Conservation (phyloP, 2,888 invertebrate species). For the Rotaria sp. region DNA sequence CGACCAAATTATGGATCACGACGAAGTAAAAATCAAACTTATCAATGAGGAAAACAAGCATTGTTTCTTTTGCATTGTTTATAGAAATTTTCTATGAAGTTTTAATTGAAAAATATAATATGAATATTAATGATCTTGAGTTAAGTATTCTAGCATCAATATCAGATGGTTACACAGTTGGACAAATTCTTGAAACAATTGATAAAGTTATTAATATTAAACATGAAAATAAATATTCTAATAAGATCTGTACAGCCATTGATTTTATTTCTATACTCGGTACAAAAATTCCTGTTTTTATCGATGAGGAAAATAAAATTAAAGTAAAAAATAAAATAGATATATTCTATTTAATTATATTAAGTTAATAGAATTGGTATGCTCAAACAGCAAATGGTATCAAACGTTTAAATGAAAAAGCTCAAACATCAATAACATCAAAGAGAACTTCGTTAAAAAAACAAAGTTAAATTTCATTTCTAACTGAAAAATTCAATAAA, state of each 20-base stretch:
- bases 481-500: background rate
- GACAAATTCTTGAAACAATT: background rate
- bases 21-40: background rate
- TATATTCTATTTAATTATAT: background rate
- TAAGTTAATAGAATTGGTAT: slow-evolving; percentile 49
- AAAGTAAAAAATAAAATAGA: background rate
- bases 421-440: background rate
- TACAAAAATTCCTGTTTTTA: background rate
- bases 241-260: background rate
- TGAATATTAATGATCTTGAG: slow-evolving; percentile 8
- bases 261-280: slow-evolving; percentile 15
- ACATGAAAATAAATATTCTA: background rate
- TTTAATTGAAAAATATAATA: background rate
- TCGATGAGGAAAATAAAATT: slow-evolving; percentile 29
- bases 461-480: background rate
- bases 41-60: background rate
- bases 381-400: slow-evolving; percentile 74
- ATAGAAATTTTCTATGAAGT: slow-evolving; percentile 17
- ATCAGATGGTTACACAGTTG: background rate
- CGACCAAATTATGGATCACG: slow-evolving; percentile 16
- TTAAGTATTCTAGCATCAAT: background rate
- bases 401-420: slow-evolving; percentile 63
- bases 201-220: background rate
- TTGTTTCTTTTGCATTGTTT: background rate
- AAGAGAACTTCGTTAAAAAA: background rate